A percentile compares a stretch with the other conserved stretches of the same genome.
Evolutionary conservation across 2,797 vertebrate species (phyloP).

Genomic region (Podarcis siculus): DNA sequence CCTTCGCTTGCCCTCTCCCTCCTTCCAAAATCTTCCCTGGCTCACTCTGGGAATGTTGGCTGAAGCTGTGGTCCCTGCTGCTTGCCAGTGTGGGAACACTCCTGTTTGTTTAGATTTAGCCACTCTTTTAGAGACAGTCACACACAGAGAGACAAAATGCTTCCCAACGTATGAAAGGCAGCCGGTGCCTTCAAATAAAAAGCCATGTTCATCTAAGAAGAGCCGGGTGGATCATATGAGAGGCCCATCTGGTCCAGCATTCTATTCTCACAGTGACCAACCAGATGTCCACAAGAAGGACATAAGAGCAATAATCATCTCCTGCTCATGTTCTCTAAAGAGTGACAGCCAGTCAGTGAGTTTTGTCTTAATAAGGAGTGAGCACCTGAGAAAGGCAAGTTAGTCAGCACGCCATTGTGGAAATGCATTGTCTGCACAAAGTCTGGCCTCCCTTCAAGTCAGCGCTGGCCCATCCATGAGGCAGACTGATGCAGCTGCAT

Average conservation of each 20-base stretch:
- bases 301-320: neutral
- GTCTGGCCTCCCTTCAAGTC: neutral
- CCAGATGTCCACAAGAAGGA: neutral
- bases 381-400: neutral
- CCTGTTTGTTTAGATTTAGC: neutral
- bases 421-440: neutral
- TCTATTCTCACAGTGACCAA: neutral
- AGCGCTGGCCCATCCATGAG: no score
- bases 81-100: neutral
- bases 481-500: no score
- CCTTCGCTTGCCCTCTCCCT: neutral
- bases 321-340: neutral
- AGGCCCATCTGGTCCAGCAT: neutral
- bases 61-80: neutral
- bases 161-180: neutral
- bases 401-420: neutral
- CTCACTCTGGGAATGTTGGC: neutral
- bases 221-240: neutral
- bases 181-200: neutral
- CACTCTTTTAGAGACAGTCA: neutral
- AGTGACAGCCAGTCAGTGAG: neutral
- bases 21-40: neutral
- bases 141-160: neutral
- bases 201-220: neutral
- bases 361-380: neutral